These are phyloP conservation scores for Heliconius erato DNA, from an alignment of 2,888 invertebrate genomes.

Conservation along the genomic window DNA sequence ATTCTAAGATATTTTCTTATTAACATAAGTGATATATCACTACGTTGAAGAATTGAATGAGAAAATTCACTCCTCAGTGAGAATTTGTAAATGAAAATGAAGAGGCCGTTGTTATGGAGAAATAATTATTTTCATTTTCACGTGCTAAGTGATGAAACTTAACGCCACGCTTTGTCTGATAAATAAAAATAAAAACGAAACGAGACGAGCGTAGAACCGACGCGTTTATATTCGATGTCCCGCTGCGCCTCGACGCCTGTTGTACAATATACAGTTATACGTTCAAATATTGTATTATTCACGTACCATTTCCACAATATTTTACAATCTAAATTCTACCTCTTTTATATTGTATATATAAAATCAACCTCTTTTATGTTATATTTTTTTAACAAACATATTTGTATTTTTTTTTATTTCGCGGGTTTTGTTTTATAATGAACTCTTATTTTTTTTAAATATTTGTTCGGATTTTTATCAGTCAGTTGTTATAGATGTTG, in stretches of 20 bases:
- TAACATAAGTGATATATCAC: constrained; percentile 52
- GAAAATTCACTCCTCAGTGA: too few species aligned
- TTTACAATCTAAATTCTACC: background rate
- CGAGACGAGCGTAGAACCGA: too few species aligned
- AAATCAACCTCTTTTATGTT: background rate
- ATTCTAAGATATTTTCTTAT: constrained; percentile 67
- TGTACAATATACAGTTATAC: too few species aligned
- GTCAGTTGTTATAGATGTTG: background rate
- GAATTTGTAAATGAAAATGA: too few species aligned
- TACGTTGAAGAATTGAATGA: too few species aligned
- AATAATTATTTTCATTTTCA: too few species aligned
- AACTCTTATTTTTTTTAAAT: background rate
- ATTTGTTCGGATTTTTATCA: background rate
- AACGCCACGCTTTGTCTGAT: too few species aligned
- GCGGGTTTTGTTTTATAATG: constrained; percentile 14
- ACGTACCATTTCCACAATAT: background rate
- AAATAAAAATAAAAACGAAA: too few species aligned
- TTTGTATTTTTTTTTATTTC: constrained; percentile 10
- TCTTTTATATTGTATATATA: constrained; percentile 1
- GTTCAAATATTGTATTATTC: background rate
- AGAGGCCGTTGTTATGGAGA: too few species aligned
- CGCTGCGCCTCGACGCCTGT: too few species aligned
- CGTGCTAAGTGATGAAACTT: too few species aligned
- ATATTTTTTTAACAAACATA: constrained; percentile 3
- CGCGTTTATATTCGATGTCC: too few species aligned